phyloP scores from a whole-genome alignment of 1,140 invertebrate species.

The Trichonephila clavipes region DNA sequence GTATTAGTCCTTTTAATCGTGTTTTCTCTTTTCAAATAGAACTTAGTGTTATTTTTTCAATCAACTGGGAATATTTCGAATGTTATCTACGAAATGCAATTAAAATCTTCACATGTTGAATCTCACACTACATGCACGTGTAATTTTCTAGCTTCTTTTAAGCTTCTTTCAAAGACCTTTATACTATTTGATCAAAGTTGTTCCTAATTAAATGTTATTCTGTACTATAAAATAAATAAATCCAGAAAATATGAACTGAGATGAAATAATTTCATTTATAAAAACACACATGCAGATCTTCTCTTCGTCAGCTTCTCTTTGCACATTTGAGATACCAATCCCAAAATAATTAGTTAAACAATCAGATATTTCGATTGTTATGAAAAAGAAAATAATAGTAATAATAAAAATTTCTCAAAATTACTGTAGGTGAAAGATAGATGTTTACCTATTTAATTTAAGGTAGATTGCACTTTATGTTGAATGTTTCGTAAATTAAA shows the following conservation, averaged over 20 bases:
- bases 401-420: neutral
- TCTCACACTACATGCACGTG: no score
- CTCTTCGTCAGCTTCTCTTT: neutral
- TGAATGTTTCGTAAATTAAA: no score
- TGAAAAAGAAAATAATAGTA: neutral
- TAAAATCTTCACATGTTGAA: no score
- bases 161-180: no score
- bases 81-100: no score
- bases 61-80: no score
- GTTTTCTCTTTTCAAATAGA: no score
- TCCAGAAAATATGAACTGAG: neutral
- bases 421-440: neutral
- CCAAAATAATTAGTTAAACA: neutral
- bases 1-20: no score
- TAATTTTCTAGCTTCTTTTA: no score
- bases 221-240: neutral
- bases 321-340: neutral
- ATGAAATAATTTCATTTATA: neutral
- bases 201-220: neutral
- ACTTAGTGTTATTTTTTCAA: no score
- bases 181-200: neutral
- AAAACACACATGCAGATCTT: neutral
- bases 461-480: neutral
- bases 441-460: neutral
- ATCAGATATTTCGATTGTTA: neutral